Conservation (phyloP, 1,140 invertebrate genomes). For the Cecropterus lyciades region DNA sequence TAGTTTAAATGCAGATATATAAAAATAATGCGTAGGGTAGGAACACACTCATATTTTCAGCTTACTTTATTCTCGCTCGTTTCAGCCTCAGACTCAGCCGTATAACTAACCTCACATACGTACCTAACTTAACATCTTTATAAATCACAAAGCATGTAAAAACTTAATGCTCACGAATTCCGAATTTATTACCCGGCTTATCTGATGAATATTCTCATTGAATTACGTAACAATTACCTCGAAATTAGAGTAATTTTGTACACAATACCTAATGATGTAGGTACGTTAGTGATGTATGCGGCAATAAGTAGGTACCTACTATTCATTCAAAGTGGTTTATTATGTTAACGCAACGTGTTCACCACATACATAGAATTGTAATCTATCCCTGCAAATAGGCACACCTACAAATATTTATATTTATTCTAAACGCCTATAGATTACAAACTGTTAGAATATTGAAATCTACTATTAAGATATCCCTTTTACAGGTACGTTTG, state of each 20-base stretch:
- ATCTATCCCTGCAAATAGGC: not conserved
- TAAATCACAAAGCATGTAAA: not conserved
- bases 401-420: no score
- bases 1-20: no score
- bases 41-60: no score
- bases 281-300: not conserved
- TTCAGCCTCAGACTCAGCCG: no score
- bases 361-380: not conserved
- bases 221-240: constrained; percentile 1
- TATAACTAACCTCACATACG: no score
- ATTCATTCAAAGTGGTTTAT: constrained; percentile 8
- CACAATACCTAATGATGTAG: constrained; percentile 4
- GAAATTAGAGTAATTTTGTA: constrained; percentile 3
- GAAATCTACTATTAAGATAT: no score
- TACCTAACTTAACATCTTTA: not conserved
- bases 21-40: no score
- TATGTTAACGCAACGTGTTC: constrained; percentile 6
- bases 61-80: no score
- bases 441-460: no score
- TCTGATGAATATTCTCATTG: constrained; percentile 1
- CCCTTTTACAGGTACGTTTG: no score
- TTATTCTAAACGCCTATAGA: no score
- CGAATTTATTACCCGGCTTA: not conserved
- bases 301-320: not conserved
- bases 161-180: constrained; percentile 2